These are phyloP conservation scores for Tineola bisselliella DNA, from an alignment of 2,888 invertebrate genomes.

Conservation along the genomic window DNA sequence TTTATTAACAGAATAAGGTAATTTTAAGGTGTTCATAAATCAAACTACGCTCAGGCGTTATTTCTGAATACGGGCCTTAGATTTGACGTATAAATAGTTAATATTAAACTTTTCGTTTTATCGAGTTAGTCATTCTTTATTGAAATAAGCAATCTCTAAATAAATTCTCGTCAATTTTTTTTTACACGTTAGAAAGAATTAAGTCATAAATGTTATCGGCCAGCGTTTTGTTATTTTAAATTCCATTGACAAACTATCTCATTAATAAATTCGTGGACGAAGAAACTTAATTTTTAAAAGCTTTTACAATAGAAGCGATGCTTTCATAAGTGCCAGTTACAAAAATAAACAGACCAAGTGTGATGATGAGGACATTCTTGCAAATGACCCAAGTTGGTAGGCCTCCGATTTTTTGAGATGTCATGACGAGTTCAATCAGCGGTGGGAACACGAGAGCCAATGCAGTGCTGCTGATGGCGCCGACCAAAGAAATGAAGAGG, in stretches of 20 bases:
- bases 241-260: not conserved
- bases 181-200: too few relatives aligned
- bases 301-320: conserved; percentile 67
- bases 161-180: too few relatives aligned
- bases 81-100: too few relatives aligned
- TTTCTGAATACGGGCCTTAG: too few relatives aligned
- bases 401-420: conserved; percentile 68
- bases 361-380: conserved; percentile 73
- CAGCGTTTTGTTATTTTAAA: not conserved
- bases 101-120: too few relatives aligned
- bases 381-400: conserved; percentile 46
- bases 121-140: too few relatives aligned
- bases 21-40: too few relatives aligned
- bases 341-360: conserved; percentile 76
- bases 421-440: conserved; percentile 80
- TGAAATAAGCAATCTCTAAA: too few relatives aligned
- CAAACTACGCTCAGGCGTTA: too few relatives aligned
- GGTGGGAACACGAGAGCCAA: conserved; percentile 90
- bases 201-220: too few relatives aligned
- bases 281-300: conserved; percentile 33
- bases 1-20: too few relatives aligned
- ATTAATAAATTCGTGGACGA: not conserved
- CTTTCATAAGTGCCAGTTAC: conserved; percentile 81
- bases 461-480: conserved; percentile 88
- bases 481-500: conserved; percentile 90